These are phyloP conservation scores for Oeneis ivallda DNA, from an alignment of 2,888 invertebrate species.

Conservation along the genomic window DNA sequence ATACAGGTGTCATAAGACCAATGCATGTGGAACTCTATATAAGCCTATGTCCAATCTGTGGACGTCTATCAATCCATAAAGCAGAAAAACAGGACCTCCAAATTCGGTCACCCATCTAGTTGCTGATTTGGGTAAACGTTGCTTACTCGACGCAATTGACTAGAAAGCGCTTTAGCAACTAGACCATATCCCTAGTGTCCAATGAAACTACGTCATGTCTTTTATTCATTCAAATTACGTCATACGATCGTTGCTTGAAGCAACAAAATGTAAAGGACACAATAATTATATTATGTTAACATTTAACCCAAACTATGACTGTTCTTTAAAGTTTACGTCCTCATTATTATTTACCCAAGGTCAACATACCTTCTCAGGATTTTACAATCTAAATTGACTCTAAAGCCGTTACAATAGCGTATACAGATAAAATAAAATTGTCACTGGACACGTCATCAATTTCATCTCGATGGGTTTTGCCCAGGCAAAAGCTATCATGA, in stretches of 20 bases:
- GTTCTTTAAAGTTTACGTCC: conserved; percentile 15
- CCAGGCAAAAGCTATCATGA: conserved; percentile 17
- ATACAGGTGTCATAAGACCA: too few species aligned
- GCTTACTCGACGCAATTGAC: too few species aligned
- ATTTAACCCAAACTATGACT: conserved; percentile 25
- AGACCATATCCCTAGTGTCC: too few species aligned
- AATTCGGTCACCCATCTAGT: too few species aligned
- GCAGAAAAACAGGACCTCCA: too few species aligned
- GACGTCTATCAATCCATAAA: too few species aligned
- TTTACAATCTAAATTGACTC: conserved; percentile 10
- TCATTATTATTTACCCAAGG: conserved; percentile 25
- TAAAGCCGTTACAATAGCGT: background rate
- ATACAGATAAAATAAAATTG: background rate
- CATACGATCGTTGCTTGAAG: background rate
- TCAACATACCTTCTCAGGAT: background rate
- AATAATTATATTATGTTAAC: conserved; percentile 23
- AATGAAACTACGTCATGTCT: too few species aligned
- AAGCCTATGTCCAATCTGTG: too few species aligned
- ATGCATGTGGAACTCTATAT: too few species aligned
- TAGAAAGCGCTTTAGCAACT: too few species aligned
- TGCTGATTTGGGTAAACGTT: too few species aligned
- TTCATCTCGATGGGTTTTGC: conserved; percentile 30
- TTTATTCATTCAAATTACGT: background rate
- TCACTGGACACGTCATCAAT: conserved; percentile 23
- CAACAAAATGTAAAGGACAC: background rate